These are phyloP conservation scores for Leptodactylus fallax DNA, from an alignment of 2,797 vertebrate genomes.

Conservation along the genomic window DNA sequence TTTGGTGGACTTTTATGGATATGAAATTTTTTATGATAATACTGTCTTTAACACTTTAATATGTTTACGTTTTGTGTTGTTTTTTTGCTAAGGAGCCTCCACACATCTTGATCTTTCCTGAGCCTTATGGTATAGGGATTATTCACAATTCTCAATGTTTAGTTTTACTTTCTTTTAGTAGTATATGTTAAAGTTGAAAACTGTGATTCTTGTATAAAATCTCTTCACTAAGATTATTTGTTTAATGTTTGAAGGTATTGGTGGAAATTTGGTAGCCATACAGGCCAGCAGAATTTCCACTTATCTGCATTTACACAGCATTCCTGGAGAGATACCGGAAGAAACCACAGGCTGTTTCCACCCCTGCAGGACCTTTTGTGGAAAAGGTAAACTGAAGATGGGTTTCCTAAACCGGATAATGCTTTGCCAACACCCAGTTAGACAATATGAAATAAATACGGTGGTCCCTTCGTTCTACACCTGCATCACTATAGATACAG, in stretches of 20 bases:
- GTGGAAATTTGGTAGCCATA: conserved; percentile 96
- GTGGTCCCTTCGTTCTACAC: not conserved
- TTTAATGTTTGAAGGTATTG: conserved; percentile 82
- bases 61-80: no score
- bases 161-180: not conserved
- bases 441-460: not conserved
- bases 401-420: not conserved
- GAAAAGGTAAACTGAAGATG: conserved; percentile 80
- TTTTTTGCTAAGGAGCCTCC: no score
- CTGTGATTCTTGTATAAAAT: not conserved
- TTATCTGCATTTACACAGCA: conserved; percentile 91
- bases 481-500: no score
- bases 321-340: conserved; percentile 89
- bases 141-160: not conserved
- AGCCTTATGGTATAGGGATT: not conserved
- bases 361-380: conserved; percentile 90
- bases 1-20: no score
- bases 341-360: conserved; percentile 89
- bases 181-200: not conserved
- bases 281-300: conserved; percentile 98
- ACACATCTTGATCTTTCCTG: no score
- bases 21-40: no score
- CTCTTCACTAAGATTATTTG: not conserved
- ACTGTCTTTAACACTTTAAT: no score
- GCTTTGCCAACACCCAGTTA: not conserved